These are phyloP conservation scores for Hyposoter didymator DNA, from an alignment of 2,888 invertebrate genomes.

Conservation along the genomic window DNA sequence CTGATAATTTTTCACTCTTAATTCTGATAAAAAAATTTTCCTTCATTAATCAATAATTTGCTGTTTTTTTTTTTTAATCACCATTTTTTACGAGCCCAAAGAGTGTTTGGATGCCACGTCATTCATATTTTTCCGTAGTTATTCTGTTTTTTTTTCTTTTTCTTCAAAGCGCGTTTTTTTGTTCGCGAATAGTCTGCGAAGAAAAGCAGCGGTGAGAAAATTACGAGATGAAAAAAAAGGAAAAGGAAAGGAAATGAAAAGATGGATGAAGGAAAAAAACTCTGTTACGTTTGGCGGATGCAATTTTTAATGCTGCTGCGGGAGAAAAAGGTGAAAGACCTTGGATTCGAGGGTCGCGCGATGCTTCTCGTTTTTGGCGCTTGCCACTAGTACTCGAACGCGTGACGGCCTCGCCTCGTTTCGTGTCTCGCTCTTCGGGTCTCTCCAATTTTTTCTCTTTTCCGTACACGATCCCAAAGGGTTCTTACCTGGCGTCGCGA, in stretches of 20 bases:
- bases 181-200: neutral
- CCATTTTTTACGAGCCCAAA: neutral
- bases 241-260: neutral
- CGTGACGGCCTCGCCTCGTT: constrained; percentile 62
- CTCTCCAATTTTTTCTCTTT: constrained; percentile 31
- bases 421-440: constrained; percentile 47
- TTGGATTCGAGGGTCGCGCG: constrained; percentile 59
- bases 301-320: neutral
- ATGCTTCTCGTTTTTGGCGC: constrained; percentile 55
- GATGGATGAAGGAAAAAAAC: neutral
- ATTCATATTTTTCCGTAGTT: neutral
- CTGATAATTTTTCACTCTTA: neutral
- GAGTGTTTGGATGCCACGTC: neutral
- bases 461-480: constrained; percentile 39
- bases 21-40: no score
- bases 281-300: neutral
- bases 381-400: constrained; percentile 71
- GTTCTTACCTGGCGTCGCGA: constrained; percentile 45
- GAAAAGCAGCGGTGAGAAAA: neutral
- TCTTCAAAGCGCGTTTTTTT: no score
- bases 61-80: neutral
- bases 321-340: constrained; percentile 53
- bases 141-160: no score
- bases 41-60: no score
- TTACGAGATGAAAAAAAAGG: neutral